Evolutionary conservation across 2,797 vertebrate species (phyloP), one percentile per base, ranked within the genome.

Genomic region (Chrysocyon brachyurus): DNA sequence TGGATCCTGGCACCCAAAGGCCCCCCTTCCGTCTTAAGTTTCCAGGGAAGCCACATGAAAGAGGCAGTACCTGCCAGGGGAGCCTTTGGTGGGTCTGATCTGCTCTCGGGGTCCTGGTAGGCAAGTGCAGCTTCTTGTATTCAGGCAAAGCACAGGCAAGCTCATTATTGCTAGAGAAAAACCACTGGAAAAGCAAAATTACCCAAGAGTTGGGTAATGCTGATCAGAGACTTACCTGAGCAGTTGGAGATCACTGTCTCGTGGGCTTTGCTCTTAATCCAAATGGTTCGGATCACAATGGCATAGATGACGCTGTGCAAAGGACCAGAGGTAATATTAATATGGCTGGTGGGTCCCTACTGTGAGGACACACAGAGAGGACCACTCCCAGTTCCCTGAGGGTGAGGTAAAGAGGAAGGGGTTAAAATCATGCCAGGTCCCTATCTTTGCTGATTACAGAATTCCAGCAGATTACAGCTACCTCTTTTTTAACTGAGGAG

Each of bases 211-310:
- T 75, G 12, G 33, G 66, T 33, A 16, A 72, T 21, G 9, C 40
- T 11, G 11, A 24, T 46, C 10, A 36, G 92, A 93, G 7, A 98
- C 98, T 98, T 97, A 99, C 99, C 98, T 10, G 98, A 98, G 83
- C 98, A 99, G 85, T 98, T 98, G 83, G 99, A 98, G 90, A 98
- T n/a, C 94, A 98, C 98, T 22, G 49, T 96, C 87, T 98, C 96
- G 0, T 98, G 98, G 92, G 97, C 97, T 98, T 99, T 99, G 96
- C 98, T 99, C 94, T 99, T 99, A 91, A 97, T 87, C 99, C 99
- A 99, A 97, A 99, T 99, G 36, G 98, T 99, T 97, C 98, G 97
- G 90, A 99, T 98, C 97, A 99, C 99, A 0, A 99, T 98, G 77
- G 98, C 98, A 54, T 99, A 99, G 97, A 99, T 99, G 91, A 98